phyloP scores from a whole-genome alignment of 2,797 vertebrate genomes.

The Catharus ustulatus region DNA sequence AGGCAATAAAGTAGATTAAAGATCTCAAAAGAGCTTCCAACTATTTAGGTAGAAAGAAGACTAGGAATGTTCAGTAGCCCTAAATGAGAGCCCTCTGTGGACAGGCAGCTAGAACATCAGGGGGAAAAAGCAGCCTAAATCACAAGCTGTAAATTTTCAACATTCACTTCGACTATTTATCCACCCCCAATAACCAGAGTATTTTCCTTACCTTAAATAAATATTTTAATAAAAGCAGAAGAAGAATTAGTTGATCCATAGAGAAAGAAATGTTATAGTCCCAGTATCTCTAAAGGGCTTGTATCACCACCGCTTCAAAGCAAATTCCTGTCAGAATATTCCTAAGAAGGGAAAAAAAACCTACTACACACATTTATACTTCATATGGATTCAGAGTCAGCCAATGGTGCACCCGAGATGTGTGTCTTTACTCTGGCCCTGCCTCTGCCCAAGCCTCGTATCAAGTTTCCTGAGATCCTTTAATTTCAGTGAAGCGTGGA shows the following conservation, averaged over 20 bases:
- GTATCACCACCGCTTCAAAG: background rate
- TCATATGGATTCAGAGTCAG: background rate
- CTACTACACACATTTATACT: background rate
- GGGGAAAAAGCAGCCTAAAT: background rate
- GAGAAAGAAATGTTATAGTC: background rate
- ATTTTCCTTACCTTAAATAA: slow-evolving; percentile 74
- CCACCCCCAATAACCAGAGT: background rate
- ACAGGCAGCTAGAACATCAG: background rate
- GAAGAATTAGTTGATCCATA: slow-evolving; percentile 70
- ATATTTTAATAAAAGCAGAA: slow-evolving; percentile 64
- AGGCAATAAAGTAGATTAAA: background rate
- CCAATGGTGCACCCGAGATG: background rate
- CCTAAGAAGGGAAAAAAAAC: background rate
- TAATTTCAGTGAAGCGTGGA: background rate
- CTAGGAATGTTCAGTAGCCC: background rate
- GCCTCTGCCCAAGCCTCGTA: background rate
- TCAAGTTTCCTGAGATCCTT: background rate
- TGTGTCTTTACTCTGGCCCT: background rate
- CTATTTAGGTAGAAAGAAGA: background rate
- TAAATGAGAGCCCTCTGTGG: background rate
- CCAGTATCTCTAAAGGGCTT: background rate
- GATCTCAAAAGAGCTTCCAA: background rate
- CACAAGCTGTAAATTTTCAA: background rate
- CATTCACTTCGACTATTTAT: background rate
- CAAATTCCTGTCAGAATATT: background rate